Percentiles rank a stretch among this genome's conserved stretches.
These are phyloP conservation scores for Puntigrus tetrazona DNA, from an alignment of 2,113 vertebrate genomes.

Conservation along the genomic window DNA sequence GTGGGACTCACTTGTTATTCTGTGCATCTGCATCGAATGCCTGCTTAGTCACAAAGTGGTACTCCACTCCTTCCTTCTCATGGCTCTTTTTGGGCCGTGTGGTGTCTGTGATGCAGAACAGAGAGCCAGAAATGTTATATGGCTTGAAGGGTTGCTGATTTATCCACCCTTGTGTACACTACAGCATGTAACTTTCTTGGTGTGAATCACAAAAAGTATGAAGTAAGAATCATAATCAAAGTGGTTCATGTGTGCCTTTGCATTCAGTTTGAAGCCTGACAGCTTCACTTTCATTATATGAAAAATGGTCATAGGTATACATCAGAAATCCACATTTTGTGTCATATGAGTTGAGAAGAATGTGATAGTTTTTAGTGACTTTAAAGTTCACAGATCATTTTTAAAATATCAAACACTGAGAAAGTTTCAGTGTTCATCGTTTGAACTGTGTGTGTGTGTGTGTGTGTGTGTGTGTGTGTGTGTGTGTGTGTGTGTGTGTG, in stretches of 20 bases:
- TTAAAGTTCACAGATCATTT: background rate
- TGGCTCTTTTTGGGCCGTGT: conserved; percentile 90
- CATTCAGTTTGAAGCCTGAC: background rate
- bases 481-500: background rate
- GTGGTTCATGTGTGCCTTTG: background rate
- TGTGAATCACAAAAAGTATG: background rate
- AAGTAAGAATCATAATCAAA: background rate
- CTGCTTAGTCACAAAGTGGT: conserved; percentile 94
- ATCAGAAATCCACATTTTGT: background rate
- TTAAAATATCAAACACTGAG: background rate
- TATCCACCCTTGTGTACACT: background rate
- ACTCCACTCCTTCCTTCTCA: conserved; percentile 93
- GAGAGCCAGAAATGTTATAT: background rate
- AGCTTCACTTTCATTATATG: background rate
- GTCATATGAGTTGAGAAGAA: background rate
- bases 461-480: background rate
- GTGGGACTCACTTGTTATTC: conserved; percentile 85
- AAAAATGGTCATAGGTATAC: background rate
- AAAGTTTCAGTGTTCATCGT: background rate
- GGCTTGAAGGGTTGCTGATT: background rate
- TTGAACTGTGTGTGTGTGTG: background rate
- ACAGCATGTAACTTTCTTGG: background rate
- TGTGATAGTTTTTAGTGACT: background rate
- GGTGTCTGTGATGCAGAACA: conserved; percentile 76
- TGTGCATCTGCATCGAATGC: conserved; percentile 87